Evolutionary conservation across 30 jellyfish, hydroid and myxozoan genomes (phyloP), one percentile per base, ranked within the genome.

Genomic region (Aurelia sp.): DNA sequence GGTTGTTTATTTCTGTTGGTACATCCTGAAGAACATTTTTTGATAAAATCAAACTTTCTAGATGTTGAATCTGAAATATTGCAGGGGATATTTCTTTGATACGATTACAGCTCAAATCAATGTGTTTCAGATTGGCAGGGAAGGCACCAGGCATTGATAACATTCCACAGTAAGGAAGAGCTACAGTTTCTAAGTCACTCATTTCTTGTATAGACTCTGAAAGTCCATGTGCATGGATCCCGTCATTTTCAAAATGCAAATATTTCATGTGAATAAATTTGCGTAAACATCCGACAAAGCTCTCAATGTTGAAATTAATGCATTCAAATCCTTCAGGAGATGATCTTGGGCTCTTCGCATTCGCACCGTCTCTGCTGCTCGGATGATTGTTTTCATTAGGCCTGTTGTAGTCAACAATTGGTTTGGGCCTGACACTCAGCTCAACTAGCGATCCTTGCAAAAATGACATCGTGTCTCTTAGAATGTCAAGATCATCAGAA

Each of bases 81-180:
- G 60, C 86, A 18, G 23, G 61, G 9, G 97, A 95, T 11, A 90
- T 21, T 27, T 51, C 69, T 15, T 33, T 17, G 4, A 82, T 50
- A 20, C 22, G 60, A 73, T 92, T 87, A 5, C 81, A 85, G 20
- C 88, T 52, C 52, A 87, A 66, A 57, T 86, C 97, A 2, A 87
- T 62, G 30, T 20, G 48, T 16, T 71, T 53, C 11, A 92, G 78
- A 19, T 21, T 68, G 7, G 61, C 48, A 30, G 53, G 74, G 21
- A 12, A 22, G 53, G 66, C 37, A 13, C 11, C 35, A 20, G 31
- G 37, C 55, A 51, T 12, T 6, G 40, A 20, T 50, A 30, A 22
- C 3, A 60, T 58, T 5, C 87, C 87, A 72, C 93, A 84, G 31
- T 72, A 67, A 21, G 50, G 87, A 33, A 84, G 67, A 21, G 52